A percentile compares a stretch with the other conserved stretches of the same genome.
These are phyloP conservation scores for Stratiomys singularior DNA, from an alignment of 2,888 invertebrate genomes.

Conservation along the genomic window DNA sequence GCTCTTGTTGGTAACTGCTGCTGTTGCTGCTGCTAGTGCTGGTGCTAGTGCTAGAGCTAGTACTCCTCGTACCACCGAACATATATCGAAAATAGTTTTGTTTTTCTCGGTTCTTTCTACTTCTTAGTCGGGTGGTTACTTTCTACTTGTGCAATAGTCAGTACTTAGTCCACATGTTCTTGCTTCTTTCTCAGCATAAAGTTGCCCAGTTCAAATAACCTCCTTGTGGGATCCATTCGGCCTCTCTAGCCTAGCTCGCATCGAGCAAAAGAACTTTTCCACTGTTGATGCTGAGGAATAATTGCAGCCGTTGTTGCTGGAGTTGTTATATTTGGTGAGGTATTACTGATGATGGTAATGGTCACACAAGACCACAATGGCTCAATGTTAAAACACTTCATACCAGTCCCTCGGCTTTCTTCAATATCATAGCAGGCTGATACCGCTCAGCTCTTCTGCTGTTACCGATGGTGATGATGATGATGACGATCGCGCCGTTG, in stretches of 20 bases:
- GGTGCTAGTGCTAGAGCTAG: background rate
- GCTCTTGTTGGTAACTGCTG: too few species aligned
- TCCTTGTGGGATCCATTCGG: background rate
- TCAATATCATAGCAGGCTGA: background rate
- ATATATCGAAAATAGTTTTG: constrained; percentile 31
- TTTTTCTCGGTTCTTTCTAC: background rate
- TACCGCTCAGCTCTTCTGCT: constrained; percentile 3
- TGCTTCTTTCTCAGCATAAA: constrained; percentile 18
- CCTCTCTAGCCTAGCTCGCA: background rate
- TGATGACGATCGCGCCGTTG: constrained; percentile 16
- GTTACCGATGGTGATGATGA: constrained; percentile 28
- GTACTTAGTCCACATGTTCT: background rate
- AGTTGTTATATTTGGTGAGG: background rate
- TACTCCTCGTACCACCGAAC: background rate
- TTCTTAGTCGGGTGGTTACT: constrained; percentile 15
- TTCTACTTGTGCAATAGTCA: constrained; percentile 28
- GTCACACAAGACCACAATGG: background rate
- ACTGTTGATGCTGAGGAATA: background rate
- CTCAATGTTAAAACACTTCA: background rate
- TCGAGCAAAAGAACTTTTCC: constrained; percentile 9
- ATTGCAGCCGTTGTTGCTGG: constrained; percentile 17
- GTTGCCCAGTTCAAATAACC: constrained; percentile 40
- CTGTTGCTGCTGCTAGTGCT: too few species aligned
- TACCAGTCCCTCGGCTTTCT: too few species aligned
- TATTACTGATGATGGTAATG: background rate